Evolutionary conservation across 2,888 invertebrate genomes (phyloP).

Genomic region (Flexamia atlantica): DNA sequence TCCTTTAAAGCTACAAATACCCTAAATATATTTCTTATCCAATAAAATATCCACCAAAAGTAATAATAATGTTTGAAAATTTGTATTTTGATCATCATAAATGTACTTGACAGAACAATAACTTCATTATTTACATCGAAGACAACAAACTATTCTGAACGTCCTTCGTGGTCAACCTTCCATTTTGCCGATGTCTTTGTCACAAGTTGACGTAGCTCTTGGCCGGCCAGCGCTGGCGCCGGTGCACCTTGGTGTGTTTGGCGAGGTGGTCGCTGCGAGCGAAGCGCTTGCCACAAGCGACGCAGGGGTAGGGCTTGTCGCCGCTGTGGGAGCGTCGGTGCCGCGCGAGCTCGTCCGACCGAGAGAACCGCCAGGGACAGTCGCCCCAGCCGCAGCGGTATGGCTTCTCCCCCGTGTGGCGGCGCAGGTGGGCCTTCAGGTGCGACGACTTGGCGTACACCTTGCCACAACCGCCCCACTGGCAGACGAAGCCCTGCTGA

Average conservation of each 20-base stretch:
- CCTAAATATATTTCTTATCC: too few relatives aligned
- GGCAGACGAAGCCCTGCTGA: conserved; percentile 80
- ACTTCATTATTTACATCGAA: too few relatives aligned
- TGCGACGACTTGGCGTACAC: conserved; percentile 94
- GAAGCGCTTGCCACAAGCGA: conserved; percentile 92
- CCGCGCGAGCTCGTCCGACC: conserved; percentile 95
- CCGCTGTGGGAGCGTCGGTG: conserved; percentile 97
- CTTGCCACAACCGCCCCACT: conserved; percentile 85
- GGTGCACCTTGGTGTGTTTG: conserved; percentile 93
- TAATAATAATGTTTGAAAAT: too few relatives aligned
- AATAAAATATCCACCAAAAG: too few relatives aligned
- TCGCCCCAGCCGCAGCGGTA: conserved; percentile 86
- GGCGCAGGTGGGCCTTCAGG: conserved; percentile 90
- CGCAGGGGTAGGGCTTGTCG: conserved; percentile 94
- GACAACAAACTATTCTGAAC: not conserved
- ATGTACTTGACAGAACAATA: too few relatives aligned
- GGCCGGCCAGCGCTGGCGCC: conserved; percentile 75
- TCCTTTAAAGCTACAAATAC: too few relatives aligned
- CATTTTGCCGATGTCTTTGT: not conserved
- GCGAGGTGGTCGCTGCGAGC: conserved; percentile 96
- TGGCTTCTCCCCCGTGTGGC: conserved; percentile 90
- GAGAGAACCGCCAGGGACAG: conserved; percentile 95
- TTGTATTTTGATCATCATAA: too few relatives aligned
- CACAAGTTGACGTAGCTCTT: not conserved
- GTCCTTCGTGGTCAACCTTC: not conserved